phyloP scores from a whole-genome alignment of 2,113 vertebrate species.

The Eurystomus gularis region DNA sequence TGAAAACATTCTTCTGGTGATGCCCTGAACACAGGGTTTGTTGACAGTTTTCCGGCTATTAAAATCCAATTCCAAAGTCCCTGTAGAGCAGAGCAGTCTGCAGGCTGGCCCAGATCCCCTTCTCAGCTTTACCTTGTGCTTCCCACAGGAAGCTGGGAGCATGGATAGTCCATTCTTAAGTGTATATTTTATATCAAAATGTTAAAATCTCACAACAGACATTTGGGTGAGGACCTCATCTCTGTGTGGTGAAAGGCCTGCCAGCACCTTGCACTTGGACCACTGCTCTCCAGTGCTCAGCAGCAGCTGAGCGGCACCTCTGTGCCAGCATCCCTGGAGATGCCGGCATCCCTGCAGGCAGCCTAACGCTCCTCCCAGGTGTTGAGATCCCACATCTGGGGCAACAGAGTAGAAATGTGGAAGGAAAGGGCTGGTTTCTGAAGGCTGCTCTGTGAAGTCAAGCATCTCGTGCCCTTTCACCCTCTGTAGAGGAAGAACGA shows the following conservation, averaged over 20 bases:
- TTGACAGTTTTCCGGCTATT: not conserved
- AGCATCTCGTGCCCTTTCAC: not conserved
- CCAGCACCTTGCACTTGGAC: not conserved
- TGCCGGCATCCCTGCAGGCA: too few species aligned
- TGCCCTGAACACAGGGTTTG: not conserved
- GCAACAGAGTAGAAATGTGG: too few species aligned
- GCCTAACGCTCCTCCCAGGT: not conserved
- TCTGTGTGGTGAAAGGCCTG: not conserved
- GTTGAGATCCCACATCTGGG: not conserved
- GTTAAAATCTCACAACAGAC: not conserved
- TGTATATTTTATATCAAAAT: not conserved
- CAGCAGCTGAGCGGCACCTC: not conserved
- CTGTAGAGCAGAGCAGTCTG: not conserved
- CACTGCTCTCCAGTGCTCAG: not conserved
- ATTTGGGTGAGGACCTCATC: not conserved
- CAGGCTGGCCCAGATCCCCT: not conserved
- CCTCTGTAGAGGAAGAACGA: not conserved
- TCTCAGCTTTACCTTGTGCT: not conserved
- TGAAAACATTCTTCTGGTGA: not conserved
- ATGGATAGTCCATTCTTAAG: not conserved
- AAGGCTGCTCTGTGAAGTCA: not conserved
- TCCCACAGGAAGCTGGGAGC: not conserved
- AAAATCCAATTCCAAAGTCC: not conserved
- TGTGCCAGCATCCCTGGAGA: too few species aligned
- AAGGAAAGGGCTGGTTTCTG: not conserved